A percentile compares a stretch with the other conserved stretches of the same genome.
These are phyloP conservation scores for Eucidaris tribuloides DNA, from an alignment of 35 echinoderm and acorn worm genomes.

Conservation along the genomic window DNA sequence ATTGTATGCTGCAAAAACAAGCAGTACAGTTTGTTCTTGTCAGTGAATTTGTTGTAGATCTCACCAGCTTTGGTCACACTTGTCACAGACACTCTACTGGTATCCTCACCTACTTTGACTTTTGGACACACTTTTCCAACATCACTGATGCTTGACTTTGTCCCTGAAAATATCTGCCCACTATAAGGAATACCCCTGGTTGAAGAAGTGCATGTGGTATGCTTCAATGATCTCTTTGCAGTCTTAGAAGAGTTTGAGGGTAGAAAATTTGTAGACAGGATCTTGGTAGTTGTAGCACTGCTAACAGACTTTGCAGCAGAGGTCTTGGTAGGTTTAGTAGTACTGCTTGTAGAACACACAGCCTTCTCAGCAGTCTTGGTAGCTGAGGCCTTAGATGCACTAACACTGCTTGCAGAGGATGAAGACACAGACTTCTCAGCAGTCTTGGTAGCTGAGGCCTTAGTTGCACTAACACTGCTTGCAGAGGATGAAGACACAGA, in stretches of 20 bases:
- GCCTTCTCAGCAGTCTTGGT: constrained; percentile 28
- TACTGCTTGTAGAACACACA: constrained; percentile 33
- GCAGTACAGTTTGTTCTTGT: constrained; percentile 46
- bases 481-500: constrained; percentile 20
- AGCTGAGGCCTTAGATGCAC: background rate
- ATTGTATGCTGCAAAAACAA: constrained; percentile 52
- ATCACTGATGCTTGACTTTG: constrained; percentile 51
- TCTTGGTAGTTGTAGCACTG: constrained; percentile 27
- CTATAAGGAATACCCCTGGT: constrained; percentile 35
- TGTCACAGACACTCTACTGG: constrained; percentile 40
- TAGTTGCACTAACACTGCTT: background rate
- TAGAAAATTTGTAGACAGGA: constrained; percentile 29
- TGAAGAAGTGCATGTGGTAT: constrained; percentile 32
- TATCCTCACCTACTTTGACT: constrained; percentile 51
- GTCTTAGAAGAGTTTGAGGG: constrained; percentile 37
- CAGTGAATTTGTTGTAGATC: constrained; percentile 30
- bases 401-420: constrained; percentile 18
- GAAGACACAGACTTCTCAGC: background rate
- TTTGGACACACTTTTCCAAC: constrained; percentile 38
- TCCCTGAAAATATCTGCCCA: constrained; percentile 16
- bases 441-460: constrained; percentile 29
- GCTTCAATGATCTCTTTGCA: constrained; percentile 39
- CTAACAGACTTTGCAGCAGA: constrained; percentile 27
- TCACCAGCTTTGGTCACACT: constrained; percentile 49
- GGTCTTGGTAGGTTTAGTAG: constrained; percentile 31